phyloP scores from a whole-genome alignment of 2,113 vertebrate genomes.

The Hucho hucho region DNA sequence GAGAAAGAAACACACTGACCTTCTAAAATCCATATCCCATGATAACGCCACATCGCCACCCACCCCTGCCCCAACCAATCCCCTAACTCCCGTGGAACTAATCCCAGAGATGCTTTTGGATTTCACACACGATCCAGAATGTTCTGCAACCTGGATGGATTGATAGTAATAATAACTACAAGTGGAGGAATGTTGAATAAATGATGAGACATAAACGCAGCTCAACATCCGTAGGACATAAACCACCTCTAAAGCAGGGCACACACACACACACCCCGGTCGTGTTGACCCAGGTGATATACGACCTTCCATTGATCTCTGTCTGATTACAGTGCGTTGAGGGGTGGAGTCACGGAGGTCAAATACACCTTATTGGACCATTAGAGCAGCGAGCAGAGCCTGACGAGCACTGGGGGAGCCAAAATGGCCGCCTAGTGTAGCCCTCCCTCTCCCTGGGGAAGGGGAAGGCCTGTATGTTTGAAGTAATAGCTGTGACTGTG shows the following conservation, averaged over 20 bases:
- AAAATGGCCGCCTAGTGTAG: not conserved
- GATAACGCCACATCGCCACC: not conserved
- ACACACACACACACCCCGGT: not conserved
- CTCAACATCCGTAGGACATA: not conserved
- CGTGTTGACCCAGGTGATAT: not conserved
- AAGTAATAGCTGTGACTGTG: not conserved
- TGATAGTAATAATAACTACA: not conserved
- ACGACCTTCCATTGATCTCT: slow-evolving; percentile 15
- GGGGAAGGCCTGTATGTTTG: not conserved
- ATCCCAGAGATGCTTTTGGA: not conserved
- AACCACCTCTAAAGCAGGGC: not conserved
- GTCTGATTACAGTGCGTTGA: not conserved
- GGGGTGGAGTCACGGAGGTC: slow-evolving; percentile 3
- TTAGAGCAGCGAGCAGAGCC: slow-evolving; percentile 15
- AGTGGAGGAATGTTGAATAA: not conserved
- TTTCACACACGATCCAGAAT: not conserved
- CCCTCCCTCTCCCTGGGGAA: not conserved
- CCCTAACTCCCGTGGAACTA: not conserved
- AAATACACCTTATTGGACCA: slow-evolving; percentile 11
- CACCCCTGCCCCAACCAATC: not conserved
- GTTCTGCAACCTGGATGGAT: too few relatives aligned
- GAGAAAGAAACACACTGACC: not conserved
- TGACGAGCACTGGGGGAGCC: not conserved
- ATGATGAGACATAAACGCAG: not conserved
- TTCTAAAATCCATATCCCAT: not conserved